A percentile compares a stretch with the other conserved stretches of the same genome.
Evolutionary conservation across 2,113 vertebrate genomes (phyloP).

Genomic region (Oryzias woworae): DNA sequence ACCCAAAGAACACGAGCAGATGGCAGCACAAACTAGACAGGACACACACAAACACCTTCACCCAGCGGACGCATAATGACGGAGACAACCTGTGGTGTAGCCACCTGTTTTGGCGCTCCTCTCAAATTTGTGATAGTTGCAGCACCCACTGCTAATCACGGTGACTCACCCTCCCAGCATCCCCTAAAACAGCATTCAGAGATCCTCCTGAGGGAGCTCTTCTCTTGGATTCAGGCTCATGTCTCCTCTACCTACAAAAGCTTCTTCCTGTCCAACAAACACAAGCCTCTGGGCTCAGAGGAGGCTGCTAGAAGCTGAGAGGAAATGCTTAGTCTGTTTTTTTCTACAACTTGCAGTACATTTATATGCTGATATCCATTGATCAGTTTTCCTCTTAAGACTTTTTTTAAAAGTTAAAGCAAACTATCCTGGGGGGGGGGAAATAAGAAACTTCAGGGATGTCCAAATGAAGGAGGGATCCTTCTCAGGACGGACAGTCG

Average conservation of each 20-base stretch:
- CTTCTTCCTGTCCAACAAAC: neutral
- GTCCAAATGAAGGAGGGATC: too few species aligned
- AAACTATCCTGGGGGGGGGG: too few species aligned
- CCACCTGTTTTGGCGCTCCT: constrained; percentile 70
- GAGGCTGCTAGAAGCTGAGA: neutral
- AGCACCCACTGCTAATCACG: constrained; percentile 42
- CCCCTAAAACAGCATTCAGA: constrained; percentile 30
- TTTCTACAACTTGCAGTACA: too few species aligned
- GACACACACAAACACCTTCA: constrained; percentile 44
- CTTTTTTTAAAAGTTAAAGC: too few species aligned
- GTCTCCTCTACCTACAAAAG: constrained; percentile 3
- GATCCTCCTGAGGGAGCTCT: constrained; percentile 35
- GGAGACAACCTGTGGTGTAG: constrained; percentile 64
- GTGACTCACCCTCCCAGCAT: constrained; percentile 64
- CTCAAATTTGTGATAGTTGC: constrained; percentile 69
- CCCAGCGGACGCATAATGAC: constrained; percentile 50
- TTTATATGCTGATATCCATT: too few species aligned
- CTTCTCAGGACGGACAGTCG: too few species aligned
- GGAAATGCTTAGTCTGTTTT: neutral
- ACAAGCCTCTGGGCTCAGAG: constrained; percentile 5
- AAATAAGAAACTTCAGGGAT: too few species aligned
- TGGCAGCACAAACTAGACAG: constrained; percentile 57
- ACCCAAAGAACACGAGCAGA: constrained; percentile 56
- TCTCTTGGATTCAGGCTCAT: constrained; percentile 34
- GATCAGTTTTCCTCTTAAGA: too few species aligned